A percentile compares a stretch with the other conserved stretches of the same genome.
These are phyloP conservation scores for Bettongia penicillata DNA, from an alignment of 2,113 vertebrate genomes.

Conservation along the genomic window DNA sequence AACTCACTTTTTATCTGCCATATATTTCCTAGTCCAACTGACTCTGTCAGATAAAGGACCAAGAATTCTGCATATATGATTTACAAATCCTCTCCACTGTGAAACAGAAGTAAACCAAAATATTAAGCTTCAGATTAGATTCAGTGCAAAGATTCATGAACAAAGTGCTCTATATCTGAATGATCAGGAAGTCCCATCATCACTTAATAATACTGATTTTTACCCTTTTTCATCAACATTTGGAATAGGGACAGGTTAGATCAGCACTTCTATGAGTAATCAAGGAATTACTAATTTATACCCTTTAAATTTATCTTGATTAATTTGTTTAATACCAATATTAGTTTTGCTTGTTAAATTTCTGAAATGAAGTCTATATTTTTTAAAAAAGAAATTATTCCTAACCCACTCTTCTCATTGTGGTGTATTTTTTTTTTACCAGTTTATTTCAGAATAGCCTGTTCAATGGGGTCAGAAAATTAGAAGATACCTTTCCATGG, in stretches of 20 bases:
- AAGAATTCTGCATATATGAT: constrained; percentile 43
- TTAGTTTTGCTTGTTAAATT: constrained; percentile 49
- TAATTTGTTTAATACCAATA: constrained; percentile 43
- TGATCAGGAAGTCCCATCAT: constrained; percentile 3
- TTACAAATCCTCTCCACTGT: constrained; percentile 49
- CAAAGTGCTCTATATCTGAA: constrained; percentile 28
- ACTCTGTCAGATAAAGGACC: constrained; percentile 3
- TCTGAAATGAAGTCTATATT: constrained; percentile 14
- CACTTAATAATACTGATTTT: constrained; percentile 9
- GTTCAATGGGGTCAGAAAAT: constrained; percentile 54
- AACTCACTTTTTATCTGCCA: neutral
- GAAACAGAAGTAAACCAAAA: constrained; percentile 29
- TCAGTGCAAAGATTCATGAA: constrained; percentile 43
- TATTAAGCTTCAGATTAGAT: constrained; percentile 39
- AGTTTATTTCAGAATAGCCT: constrained; percentile 37
- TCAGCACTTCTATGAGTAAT: neutral
- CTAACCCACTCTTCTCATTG: constrained; percentile 50
- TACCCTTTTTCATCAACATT: neutral
- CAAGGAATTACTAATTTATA: constrained; percentile 25
- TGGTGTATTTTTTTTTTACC: constrained; percentile 56
- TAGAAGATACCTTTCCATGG: constrained; percentile 46
- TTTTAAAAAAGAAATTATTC: constrained; percentile 38
- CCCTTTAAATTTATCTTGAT: constrained; percentile 25
- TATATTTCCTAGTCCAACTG: neutral
- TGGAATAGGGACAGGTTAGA: neutral